Evolutionary conservation across 2,113 vertebrate species (phyloP).

Genomic region (Hypocryptadius cinnamomeus): DNA sequence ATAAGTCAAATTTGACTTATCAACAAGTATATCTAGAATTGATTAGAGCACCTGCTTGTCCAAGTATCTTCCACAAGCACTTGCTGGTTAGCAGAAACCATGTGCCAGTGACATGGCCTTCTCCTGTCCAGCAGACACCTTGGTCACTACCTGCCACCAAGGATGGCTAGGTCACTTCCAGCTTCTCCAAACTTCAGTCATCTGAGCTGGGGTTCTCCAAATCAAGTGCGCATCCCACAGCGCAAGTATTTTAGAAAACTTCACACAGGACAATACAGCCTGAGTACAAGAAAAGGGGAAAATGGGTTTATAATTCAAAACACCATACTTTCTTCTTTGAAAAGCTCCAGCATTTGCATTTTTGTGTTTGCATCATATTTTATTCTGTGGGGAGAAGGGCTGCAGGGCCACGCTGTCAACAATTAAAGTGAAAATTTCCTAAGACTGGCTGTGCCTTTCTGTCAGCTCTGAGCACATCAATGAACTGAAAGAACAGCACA

Average conservation of each 20-base stretch:
- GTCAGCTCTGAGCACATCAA: neutral
- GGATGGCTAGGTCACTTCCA: neutral
- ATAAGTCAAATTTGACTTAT: neutral
- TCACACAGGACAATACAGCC: neutral
- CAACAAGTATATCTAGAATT: neutral
- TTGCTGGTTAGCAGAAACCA: neutral
- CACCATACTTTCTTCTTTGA: neutral
- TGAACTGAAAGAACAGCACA: neutral
- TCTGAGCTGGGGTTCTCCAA: neutral
- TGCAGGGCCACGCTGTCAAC: neutral
- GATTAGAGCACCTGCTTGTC: neutral
- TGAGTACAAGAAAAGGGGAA: neutral
- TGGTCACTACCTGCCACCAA: rapidly evolving
- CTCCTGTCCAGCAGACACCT: neutral
- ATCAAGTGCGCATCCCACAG: neutral
- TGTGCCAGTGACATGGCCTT: neutral
- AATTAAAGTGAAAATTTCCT: neutral
- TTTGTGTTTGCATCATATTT: neutral
- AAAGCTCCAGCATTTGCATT: neutral
- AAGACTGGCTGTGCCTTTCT: neutral
- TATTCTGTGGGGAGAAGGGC: neutral
- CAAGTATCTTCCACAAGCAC: neutral
- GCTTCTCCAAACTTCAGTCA: neutral
- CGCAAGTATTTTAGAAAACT: neutral
- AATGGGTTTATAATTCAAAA: neutral